Evolutionary conservation across 2,888 invertebrate species (phyloP).

Genomic region (Zhuqinia jingwanae): DNA sequence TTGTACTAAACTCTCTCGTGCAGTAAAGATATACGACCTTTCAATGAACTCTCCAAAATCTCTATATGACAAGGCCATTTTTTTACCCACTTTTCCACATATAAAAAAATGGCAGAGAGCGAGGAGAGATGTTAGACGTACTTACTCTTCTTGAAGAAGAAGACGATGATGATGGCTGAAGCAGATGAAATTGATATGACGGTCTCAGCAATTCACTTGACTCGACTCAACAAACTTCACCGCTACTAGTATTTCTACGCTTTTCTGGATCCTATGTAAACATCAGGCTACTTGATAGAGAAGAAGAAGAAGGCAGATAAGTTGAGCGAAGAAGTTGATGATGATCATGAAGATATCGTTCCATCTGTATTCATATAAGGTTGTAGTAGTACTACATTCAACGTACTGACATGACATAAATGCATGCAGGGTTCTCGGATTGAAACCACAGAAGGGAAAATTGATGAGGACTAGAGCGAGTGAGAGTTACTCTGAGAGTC

Average conservation of each 20-base stretch:
- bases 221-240: neutral
- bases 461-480: neutral
- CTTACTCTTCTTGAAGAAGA: no score
- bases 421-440: no score
- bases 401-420: no score
- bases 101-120: neutral
- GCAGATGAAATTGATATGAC: slow-evolving; percentile 10
- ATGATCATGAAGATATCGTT: neutral
- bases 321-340: no score
- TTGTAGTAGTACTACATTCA: neutral
- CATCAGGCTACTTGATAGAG: neutral
- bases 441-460: neutral
- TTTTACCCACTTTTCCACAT: neutral
- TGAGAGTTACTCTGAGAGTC: neutral
- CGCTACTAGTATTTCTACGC: neutral
- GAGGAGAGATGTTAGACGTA: neutral
- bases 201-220: neutral
- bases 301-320: no score
- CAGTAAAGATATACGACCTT: slow-evolving; percentile 8
- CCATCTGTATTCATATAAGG: neutral
- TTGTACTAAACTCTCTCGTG: no score
- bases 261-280: no score
- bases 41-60: slow-evolving; percentile 18
- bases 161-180: slow-evolving; percentile 12
- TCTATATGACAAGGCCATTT: slow-evolving; percentile 20